Base-by-base conservation (phyloP, 2,797 vertebrate species). In the Pseudochirops cupreus region DNA sequence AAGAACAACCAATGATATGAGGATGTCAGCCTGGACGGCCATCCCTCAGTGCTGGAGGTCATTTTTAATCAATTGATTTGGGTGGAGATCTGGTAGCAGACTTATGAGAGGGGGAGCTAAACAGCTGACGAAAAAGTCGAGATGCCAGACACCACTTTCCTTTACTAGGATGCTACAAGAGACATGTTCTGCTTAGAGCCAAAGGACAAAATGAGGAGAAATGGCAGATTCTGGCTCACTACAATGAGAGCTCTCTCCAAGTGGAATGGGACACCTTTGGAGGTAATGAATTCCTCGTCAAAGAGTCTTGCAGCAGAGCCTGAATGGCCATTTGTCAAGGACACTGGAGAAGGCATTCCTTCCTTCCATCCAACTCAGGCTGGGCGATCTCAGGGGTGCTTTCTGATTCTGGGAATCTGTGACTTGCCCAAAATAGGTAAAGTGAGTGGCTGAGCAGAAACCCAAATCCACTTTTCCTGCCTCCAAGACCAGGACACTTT, bases 61-160 rank as follows among this genome's bases (percentile, higher is more conserved):
- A 82, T 26, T 82, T 46, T 46, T 46, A 82, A 46, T 46, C 39
- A n/a, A 46, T 1, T 11, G 74, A 46, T 82, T 82, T 82, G 21
- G n/a, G 16, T 74, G 7, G 24, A 82, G 39, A 26, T 82, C 39
- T 24, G 39, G 39, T 7, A 82, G 74, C 39, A 46, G 74, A 39
- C 6, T 46, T 46, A 46, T 46, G 39, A n/a, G 21, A 82, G 39
- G 18, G n/a, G 24, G 39, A 82, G 39, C 21, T 82, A 26, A 46
- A 18, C 0, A 1, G 9, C 6, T 1, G n/a, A 46, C 1, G 2
- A n/a, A 14, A 18, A n/a, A 46, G 21, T 82, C 39, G 46, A 18
- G 39, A 46, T 0, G 10, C 7, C 39, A 46, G 18, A 46, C 33
- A 26, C 24, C 10, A 9, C 18, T 33, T 11, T 67, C 62, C 14